A percentile compares a stretch with the other conserved stretches of the same genome.
Conservation (phyloP, 2,797 vertebrate genomes). For the Pogoniulus pusillus region DNA sequence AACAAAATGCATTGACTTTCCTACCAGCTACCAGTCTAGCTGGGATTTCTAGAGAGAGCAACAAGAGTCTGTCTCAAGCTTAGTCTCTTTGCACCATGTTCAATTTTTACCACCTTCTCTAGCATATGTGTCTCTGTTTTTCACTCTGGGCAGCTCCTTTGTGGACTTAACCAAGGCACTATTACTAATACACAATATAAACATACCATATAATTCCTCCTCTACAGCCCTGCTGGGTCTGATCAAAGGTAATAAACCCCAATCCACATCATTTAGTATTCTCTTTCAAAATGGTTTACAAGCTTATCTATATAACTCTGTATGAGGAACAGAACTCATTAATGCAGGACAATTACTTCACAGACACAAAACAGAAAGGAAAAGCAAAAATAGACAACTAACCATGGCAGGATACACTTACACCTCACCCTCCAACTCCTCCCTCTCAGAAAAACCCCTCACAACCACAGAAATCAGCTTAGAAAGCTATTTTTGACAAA, state of each 20-base stretch:
- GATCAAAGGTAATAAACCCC: neutral
- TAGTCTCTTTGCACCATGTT: neutral
- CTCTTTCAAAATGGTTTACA: neutral
- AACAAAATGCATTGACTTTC: fast-evolving
- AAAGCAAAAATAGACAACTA: neutral
- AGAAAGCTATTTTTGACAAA: neutral
- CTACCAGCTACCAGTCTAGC: neutral
- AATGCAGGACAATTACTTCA: neutral
- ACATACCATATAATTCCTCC: no score
- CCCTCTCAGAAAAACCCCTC: neutral
- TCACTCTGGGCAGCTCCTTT: neutral
- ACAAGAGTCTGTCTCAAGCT: neutral
- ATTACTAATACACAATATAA: neutral
- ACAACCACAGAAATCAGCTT: neutral
- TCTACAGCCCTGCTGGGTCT: neutral
- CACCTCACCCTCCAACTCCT: neutral
- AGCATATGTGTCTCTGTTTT: neutral
- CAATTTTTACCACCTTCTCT: neutral
- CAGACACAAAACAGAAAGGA: neutral
- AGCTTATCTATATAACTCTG: neutral
- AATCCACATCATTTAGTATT: neutral
- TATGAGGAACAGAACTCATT: neutral
- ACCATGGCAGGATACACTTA: neutral
- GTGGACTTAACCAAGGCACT: neutral
- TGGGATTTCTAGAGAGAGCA: neutral